Conservation (phyloP, 2,113 vertebrate genomes). For the Donacobius atricapilla region DNA sequence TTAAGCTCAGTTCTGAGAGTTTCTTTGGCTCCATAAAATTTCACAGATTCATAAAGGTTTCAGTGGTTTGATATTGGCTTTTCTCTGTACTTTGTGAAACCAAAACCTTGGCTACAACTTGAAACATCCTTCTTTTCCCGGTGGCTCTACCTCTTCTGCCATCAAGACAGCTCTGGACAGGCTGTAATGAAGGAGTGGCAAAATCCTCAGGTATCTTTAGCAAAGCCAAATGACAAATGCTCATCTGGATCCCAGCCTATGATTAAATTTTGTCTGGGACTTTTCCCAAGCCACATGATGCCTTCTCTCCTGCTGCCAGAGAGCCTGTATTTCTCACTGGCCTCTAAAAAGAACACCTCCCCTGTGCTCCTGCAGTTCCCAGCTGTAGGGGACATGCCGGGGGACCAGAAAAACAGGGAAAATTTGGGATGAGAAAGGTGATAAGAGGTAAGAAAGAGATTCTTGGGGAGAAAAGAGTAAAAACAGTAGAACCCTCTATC, state of each 20-base stretch:
- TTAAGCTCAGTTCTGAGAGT: background rate
- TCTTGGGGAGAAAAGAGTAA: background rate
- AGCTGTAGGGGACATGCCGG: background rate
- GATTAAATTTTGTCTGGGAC: constrained; percentile 9
- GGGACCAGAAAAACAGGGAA: background rate
- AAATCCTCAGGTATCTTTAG: background rate
- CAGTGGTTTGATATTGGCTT: background rate
- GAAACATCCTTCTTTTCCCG: background rate
- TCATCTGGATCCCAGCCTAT: background rate
- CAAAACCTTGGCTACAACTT: background rate
- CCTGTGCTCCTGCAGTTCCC: background rate
- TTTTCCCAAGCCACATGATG: background rate
- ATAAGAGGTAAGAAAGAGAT: background rate
- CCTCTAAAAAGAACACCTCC: background rate
- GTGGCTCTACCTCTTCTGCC: background rate
- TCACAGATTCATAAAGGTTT: background rate
- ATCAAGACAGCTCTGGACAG: background rate
- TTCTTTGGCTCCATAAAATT: background rate
- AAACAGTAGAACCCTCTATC: background rate
- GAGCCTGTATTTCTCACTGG: background rate
- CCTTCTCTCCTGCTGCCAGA: background rate
- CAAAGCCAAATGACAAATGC: background rate
- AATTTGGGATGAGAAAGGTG: background rate
- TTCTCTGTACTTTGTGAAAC: background rate
- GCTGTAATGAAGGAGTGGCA: background rate